Evolutionary conservation across 1,140 invertebrate genomes (phyloP).

Genomic region (Anastrepha ludens): DNA sequence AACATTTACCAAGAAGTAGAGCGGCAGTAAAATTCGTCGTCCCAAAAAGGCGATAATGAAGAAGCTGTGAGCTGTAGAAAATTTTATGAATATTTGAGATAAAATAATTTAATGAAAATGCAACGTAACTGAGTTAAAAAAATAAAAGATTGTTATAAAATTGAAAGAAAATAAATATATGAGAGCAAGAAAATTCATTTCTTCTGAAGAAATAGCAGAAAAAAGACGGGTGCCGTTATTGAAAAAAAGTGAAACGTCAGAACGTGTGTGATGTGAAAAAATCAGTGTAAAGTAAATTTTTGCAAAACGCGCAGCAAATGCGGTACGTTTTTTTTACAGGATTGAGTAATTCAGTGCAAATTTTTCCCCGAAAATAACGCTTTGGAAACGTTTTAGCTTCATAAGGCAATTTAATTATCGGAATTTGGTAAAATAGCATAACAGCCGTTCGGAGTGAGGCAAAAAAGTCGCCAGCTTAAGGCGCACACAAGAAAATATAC

Average conservation of each 20-base stretch:
- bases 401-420: background rate
- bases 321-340: background rate
- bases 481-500: background rate
- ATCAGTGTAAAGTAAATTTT: background rate
- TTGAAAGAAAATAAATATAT: background rate
- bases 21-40: background rate
- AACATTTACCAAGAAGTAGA: background rate
- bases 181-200: background rate
- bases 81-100: background rate
- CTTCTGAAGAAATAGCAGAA: background rate
- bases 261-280: conserved; percentile 15
- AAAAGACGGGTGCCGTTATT: conserved; percentile 22
- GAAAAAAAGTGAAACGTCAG: conserved; percentile 45
- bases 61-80: conserved; percentile 14
- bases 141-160: background rate
- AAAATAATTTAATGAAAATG: background rate
- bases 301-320: background rate
- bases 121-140: background rate
- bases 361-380: too few species aligned
- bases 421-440: background rate
- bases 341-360: background rate
- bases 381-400: too few species aligned
- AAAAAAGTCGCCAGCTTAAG: background rate
- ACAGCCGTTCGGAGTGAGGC: background rate
- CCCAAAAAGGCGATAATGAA: conserved; percentile 29